Percentiles rank a stretch among this genome's conserved stretches.
Evolutionary conservation across 2,797 vertebrate species (phyloP).

Genomic region (Ptychobarbus kaznakovi): DNA sequence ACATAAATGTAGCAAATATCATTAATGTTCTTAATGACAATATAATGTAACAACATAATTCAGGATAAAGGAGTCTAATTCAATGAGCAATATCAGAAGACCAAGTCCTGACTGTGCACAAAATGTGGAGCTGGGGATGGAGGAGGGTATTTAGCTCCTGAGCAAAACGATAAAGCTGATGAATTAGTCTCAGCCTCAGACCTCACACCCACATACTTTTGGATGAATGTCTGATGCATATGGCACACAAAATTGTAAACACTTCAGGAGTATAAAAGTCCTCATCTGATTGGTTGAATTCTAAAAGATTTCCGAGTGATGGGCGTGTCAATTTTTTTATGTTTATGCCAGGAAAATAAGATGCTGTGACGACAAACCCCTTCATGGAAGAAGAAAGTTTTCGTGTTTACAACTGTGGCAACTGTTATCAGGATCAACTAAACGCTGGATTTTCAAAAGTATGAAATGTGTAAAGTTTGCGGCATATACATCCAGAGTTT

Average conservation of each 20-base stretch:
- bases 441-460: background rate
- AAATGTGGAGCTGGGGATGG: background rate
- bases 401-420: background rate
- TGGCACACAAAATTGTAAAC: background rate
- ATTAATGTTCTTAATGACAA: conserved; percentile 1
- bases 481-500: background rate
- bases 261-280: background rate
- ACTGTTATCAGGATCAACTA: background rate
- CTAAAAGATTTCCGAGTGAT: background rate
- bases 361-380: background rate
- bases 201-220: background rate
- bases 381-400: background rate
- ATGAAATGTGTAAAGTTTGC: background rate
- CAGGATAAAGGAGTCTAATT: background rate
- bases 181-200: background rate
- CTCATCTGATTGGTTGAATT: background rate
- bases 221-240: background rate
- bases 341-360: background rate
- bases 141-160: background rate
- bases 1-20: background rate
- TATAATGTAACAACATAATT: background rate
- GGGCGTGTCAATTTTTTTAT: background rate
- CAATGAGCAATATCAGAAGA: background rate
- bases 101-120: background rate
- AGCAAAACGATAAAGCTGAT: background rate